These are phyloP conservation scores for Spheniscus humboldti DNA, from an alignment of 2,797 vertebrate species.

Conservation along the genomic window DNA sequence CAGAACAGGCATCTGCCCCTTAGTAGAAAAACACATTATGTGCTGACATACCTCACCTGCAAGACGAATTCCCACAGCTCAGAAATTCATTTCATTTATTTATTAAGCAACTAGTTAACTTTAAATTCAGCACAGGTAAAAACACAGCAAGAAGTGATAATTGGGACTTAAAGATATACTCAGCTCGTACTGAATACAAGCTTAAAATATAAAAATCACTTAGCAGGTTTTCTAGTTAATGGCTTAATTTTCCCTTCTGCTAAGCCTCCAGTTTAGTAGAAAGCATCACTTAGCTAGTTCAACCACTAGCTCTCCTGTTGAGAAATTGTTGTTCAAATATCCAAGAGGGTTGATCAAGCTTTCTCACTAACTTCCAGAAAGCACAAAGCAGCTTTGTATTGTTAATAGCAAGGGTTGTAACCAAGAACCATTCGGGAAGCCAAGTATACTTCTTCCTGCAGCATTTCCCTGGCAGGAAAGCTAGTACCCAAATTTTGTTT, in stretches of 20 bases:
- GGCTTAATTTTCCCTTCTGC: neutral
- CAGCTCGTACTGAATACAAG: neutral
- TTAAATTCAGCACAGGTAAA: neutral
- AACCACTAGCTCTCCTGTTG: neutral
- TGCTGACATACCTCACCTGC: neutral
- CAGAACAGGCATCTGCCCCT: neutral
- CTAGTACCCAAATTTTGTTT: neutral
- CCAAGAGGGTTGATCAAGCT: neutral
- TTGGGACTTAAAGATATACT: neutral
- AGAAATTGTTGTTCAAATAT: neutral
- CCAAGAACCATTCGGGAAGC: neutral
- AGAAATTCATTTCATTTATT: neutral
- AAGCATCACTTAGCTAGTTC: neutral
- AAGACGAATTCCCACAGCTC: neutral
- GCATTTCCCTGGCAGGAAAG: neutral
- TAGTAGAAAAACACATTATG: neutral
- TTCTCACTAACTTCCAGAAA: neutral
- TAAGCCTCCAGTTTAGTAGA: neutral
- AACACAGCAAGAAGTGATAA: neutral
- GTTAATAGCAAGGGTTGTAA: neutral
- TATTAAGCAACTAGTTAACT: neutral
- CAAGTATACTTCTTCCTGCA: neutral
- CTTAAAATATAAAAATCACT: neutral
- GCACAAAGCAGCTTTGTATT: neutral
- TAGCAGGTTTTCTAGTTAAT: neutral